These are phyloP conservation scores for Ferrisia virgata DNA, from an alignment of 2,888 invertebrate species.

Conservation along the genomic window DNA sequence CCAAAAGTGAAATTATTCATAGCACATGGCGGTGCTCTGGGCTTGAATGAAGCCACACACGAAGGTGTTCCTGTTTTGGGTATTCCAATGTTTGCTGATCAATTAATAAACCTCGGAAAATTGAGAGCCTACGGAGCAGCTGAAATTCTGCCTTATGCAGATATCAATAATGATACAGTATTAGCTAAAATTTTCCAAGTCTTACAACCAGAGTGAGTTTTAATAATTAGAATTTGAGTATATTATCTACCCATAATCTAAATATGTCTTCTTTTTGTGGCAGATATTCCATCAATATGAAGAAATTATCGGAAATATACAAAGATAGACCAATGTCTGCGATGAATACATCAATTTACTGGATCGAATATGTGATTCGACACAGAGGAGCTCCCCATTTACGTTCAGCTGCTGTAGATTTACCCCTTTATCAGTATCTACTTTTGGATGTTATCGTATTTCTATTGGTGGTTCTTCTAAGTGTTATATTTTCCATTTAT, in stretches of 20 bases:
- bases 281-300: conserved; percentile 51
- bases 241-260: not conserved
- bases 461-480: not conserved
- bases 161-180: conserved; percentile 53
- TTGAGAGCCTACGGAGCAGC: conserved; percentile 54
- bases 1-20: conserved; percentile 56
- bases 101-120: conserved; percentile 54
- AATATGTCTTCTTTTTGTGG: not conserved
- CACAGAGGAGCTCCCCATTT: conserved; percentile 56
- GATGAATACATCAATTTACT: conserved; percentile 62
- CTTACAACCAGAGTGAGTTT: conserved; percentile 53
- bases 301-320: conserved; percentile 55
- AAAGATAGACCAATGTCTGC: conserved; percentile 60
- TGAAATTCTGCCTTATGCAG: conserved; percentile 52
- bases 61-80: conserved; percentile 56
- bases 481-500: not conserved
- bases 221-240: not conserved
- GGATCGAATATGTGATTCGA: conserved; percentile 64
- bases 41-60: conserved; percentile 55
- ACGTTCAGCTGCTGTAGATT: conserved; percentile 49
- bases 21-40: conserved; percentile 55
- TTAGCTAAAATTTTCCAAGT: conserved; percentile 53
- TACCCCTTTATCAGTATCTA: conserved; percentile 51
- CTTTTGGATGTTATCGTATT: conserved; percentile 50
- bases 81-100: conserved; percentile 56